Evolutionary conservation across 2,113 vertebrate genomes (phyloP), one percentile per base, ranked within the genome.

Genomic region (Cyanoramphus novaezelandiae): DNA sequence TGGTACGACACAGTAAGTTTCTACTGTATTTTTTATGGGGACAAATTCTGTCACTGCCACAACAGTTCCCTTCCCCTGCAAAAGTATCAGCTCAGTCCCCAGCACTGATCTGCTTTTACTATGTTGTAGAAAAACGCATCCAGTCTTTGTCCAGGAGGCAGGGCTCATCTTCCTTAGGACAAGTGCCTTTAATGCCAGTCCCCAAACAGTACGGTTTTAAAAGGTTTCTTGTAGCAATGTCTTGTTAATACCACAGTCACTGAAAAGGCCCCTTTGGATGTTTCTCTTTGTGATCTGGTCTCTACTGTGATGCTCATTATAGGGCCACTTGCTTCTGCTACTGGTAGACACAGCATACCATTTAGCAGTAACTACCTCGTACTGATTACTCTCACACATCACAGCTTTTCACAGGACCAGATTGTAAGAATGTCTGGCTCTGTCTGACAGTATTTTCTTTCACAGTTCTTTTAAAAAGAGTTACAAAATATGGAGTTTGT

Each of bases 271-370:
- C 4, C 2, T 67, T 88, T 71, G 74, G 82, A 97, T 94, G 83
- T 69, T 71, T 84, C 96, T 96, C 85, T 97, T 98, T 98, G 98
- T 98, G 97, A 97, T 83, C 35, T 90, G 29, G 75, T 81, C 75
- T 97, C 92, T 96, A 86, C 91, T 96, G 97, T 96, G 88, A 57
- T 44, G 89, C 88, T 98, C 96, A 92, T 98, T 97, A 98, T 17
- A 95, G 90, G 72, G 75, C 49, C n/a, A 93, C 95, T 97, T 94
- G 75, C 90, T 94, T 82, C 65, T 84, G 60, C 92, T 67, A 43
- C 49, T 21, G 47, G 76, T 69, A 90, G 70, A 82, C 43, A 39
- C 43, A 84, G 67, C 9, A 1, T 13, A 82, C 75, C 69, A 95
- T 90, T 96, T 81, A 94, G 86, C 25, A 90, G 87, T 84, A 93